Base-by-base conservation (phyloP, 2,888 invertebrate species). In the Gerosis bhagava region DNA sequence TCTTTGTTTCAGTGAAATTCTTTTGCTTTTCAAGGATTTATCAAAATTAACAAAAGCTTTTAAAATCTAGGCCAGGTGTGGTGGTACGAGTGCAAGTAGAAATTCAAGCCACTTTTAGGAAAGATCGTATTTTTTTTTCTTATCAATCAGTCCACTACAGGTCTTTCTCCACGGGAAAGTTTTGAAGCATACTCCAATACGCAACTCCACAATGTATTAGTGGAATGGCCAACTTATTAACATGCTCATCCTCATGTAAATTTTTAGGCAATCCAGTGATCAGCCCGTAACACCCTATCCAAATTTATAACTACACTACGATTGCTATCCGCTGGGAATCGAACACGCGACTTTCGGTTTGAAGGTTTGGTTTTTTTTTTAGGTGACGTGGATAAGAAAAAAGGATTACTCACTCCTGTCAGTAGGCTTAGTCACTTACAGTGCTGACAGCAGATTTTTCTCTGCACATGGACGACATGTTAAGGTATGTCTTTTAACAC, bases 341-440 rank as follows among this genome's bases (percentile, higher is more conserved):
- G n/a, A n/a, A n/a, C n/a, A n/a, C n/a, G n/a, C n/a, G n/a, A n/a
- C n/a, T n/a, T n/a, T n/a, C n/a, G n/a, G n/a, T n/a, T n/a, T n/a
- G n/a, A n/a, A n/a, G n/a, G n/a, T n/a, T n/a, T n/a, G n/a, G n/a
- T n/a, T n/a, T n/a, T n/a, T n/a, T 56, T 59, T 57, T 24, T 77
- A 94, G 94, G 93, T 94, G n/a, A 92, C 93, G 28, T 94, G 93
- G 94, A 92, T 93, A 60, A 84, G 93, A 60, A 86, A 91, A 70
- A 90, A 91, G 67, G 92, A 93, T 74, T 92, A 93, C 61, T 91
- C 93, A 41, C 70, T 92, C 51, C 74, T 93, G 21, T 93, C 93
- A 6, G 92, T 92, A 12, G 93, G 93, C 3, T 73, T 91, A 21
- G 90, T 91, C 46, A 93, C 93, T 0, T 92, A 93, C 62, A 91